phyloP scores from a whole-genome alignment of 2,888 invertebrate genomes.

The Stramonita haemastoma region DNA sequence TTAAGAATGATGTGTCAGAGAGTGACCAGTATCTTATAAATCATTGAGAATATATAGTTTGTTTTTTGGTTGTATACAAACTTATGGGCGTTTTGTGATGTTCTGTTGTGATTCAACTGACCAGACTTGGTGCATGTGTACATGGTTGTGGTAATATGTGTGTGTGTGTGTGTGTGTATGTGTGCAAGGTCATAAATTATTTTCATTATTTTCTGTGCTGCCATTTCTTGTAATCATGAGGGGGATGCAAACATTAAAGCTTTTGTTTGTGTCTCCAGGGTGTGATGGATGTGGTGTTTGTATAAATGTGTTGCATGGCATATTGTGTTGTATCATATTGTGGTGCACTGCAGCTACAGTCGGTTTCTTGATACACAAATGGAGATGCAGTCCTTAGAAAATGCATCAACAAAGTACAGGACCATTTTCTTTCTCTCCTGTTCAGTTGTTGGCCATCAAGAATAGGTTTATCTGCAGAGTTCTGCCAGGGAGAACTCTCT shows the following conservation, averaged over 20 bases:
- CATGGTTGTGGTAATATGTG: neutral
- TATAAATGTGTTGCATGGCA: no score
- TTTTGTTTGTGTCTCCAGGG: neutral
- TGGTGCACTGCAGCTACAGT: neutral
- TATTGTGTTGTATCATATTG: no score
- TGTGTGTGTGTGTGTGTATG: neutral
- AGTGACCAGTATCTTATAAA: no score
- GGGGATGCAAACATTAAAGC: constrained; percentile 23
- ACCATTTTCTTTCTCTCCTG: no score
- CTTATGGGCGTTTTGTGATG: neutral
- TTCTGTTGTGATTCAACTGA: neutral
- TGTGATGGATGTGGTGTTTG: neutral
- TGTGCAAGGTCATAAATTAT: neutral
- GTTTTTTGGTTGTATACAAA: neutral
- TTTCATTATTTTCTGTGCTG: constrained; percentile 16
- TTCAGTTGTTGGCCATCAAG: no score
- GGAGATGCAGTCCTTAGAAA: no score
- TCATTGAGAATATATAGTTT: no score
- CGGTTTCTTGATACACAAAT: neutral
- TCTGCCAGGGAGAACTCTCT: no score
- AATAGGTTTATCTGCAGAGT: no score
- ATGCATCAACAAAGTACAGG: no score
- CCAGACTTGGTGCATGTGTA: neutral
- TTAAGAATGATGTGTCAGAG: no score
- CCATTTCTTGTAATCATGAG: constrained; percentile 26